Evolutionary conservation across 2,797 vertebrate species (phyloP).

Genomic region (Champsocephalus gunnari): DNA sequence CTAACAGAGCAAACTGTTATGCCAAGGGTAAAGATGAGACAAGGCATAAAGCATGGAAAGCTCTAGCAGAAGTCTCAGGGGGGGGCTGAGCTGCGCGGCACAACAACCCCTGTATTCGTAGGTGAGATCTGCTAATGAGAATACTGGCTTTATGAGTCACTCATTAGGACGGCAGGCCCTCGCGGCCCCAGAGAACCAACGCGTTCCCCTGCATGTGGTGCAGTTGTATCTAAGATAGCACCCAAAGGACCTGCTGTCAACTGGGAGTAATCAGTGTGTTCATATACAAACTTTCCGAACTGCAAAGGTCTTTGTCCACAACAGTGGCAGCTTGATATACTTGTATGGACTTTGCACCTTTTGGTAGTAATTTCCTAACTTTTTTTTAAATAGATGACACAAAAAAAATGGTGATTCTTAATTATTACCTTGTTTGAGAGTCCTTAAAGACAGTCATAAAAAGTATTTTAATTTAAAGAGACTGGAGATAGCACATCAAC

Average conservation of each 20-base stretch:
- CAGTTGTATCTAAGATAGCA: conserved; percentile 16
- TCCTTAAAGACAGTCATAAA: neutral
- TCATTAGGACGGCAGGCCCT: conserved; percentile 46
- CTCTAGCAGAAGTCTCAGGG: conserved; percentile 10
- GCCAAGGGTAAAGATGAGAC: conserved; percentile 8
- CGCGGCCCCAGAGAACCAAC: conserved; percentile 24
- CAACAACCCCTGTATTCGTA: conserved; percentile 35
- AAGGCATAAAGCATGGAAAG: neutral
- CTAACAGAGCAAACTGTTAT: conserved; percentile 7
- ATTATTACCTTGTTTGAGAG: neutral
- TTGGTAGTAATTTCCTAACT: neutral
- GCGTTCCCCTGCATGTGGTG: conserved; percentile 20
- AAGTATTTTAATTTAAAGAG: neutral
- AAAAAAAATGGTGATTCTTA: neutral
- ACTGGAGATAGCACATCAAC: neutral
- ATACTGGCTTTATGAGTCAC: conserved; percentile 58
- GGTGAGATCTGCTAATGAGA: conserved; percentile 62
- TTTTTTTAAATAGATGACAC: neutral
- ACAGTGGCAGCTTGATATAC: conserved; percentile 7
- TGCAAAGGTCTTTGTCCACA: conserved; percentile 18
- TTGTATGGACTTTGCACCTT: conserved; percentile 4
- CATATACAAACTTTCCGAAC: neutral
- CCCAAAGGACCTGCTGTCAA: conserved; percentile 20
- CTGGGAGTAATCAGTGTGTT: conserved; percentile 55
- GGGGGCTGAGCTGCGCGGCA: conserved; percentile 33